Percentiles rank a stretch among this genome's conserved stretches.
Evolutionary conservation across 2,797 vertebrate genomes (phyloP).

Genomic region (Rousettus madagascariensis): DNA sequence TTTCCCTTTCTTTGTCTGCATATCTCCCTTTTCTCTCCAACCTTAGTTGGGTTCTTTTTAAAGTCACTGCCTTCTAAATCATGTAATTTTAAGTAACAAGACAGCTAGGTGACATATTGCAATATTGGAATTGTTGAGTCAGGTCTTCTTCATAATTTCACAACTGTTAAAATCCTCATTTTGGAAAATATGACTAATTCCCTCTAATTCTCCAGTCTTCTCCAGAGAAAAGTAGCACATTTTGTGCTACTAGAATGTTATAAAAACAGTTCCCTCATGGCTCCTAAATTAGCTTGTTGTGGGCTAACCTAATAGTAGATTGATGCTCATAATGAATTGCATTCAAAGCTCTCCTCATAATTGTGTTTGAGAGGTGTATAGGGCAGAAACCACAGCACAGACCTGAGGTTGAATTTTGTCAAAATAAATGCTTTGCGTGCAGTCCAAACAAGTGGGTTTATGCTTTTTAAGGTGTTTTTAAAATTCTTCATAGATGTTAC

Average conservation of each 20-base stretch:
- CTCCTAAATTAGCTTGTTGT: constrained; percentile 58
- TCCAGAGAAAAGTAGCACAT: constrained; percentile 79
- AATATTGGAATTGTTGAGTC: constrained; percentile 78
- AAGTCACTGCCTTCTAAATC: constrained; percentile 73
- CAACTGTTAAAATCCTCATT: constrained; percentile 78
- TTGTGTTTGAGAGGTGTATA: neutral
- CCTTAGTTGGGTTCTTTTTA: constrained; percentile 59
- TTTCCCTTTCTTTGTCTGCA: constrained; percentile 57
- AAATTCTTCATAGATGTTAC: neutral
- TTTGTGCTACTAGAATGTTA: constrained; percentile 73
- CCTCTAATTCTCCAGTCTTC: constrained; percentile 77
- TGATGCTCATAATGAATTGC: constrained; percentile 48
- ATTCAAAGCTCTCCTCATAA: constrained; percentile 64
- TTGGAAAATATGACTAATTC: constrained; percentile 79
- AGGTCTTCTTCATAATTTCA: constrained; percentile 74
- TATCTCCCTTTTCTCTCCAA: constrained; percentile 44
- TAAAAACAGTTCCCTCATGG: constrained; percentile 71
- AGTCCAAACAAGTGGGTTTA: constrained; percentile 24
- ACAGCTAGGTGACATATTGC: constrained; percentile 81
- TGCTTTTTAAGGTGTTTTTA: neutral
- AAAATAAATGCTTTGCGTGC: constrained; percentile 48
- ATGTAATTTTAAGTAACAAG: constrained; percentile 78
- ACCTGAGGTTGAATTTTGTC: constrained; percentile 27
- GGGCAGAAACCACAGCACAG: constrained; percentile 7
- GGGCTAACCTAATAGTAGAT: constrained; percentile 46